Evolutionary conservation across 23 tunicate species (phyloP).

Genomic region (Phallusia fumigata): DNA sequence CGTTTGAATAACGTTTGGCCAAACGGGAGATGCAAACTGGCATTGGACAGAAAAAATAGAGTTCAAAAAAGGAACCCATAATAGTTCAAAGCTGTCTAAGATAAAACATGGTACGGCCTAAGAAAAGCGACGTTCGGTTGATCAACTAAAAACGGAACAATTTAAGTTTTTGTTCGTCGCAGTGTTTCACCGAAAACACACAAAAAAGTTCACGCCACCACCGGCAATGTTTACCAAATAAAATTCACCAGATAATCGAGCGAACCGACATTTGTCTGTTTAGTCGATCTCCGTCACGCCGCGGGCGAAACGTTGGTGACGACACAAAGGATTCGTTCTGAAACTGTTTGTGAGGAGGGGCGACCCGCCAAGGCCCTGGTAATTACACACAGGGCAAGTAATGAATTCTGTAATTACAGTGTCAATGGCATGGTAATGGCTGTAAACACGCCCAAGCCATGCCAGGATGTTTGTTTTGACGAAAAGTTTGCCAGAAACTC

Average conservation of each 20-base stretch:
- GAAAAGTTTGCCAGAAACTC: neutral
- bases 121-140: too few species aligned
- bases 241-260: neutral
- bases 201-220: slow-evolving; percentile 6
- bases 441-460: neutral
- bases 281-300: neutral
- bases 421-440: neutral
- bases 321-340: neutral
- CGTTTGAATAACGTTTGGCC: too few species aligned
- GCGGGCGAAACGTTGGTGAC: neutral
- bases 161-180: neutral
- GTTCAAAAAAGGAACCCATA: too few species aligned
- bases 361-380: neutral
- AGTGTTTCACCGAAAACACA: neutral
- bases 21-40: too few species aligned
- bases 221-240: neutral
- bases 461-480: neutral
- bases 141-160: too few species aligned
- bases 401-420: neutral
- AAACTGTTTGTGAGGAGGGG: neutral
- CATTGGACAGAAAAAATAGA: too few species aligned
- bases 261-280: neutral
- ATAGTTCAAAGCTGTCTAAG: too few species aligned
- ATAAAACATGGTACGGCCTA: too few species aligned
- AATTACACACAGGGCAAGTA: neutral